phyloP scores from a whole-genome alignment of 2,888 invertebrate species.

The Perizoma affinitatum region DNA sequence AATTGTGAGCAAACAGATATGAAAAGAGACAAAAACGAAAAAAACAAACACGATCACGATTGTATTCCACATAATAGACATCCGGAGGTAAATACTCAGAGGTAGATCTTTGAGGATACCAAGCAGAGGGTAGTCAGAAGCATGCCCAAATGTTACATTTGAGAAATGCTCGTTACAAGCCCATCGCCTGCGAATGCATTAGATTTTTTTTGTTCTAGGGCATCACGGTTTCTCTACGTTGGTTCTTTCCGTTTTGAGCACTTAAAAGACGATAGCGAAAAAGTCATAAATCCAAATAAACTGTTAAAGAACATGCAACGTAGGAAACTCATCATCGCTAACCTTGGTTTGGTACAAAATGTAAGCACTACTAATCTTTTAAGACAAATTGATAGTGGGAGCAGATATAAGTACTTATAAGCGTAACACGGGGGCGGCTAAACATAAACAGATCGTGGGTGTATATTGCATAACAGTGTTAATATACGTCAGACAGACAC shows the following conservation, averaged over 20 bases:
- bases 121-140: too few relatives aligned
- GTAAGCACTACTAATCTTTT: conserved; percentile 22
- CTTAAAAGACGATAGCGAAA: background rate
- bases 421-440: conserved; percentile 36
- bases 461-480: conserved; percentile 30
- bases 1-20: background rate
- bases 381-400: conserved; percentile 21
- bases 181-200: too few relatives aligned
- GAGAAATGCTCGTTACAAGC: too few relatives aligned
- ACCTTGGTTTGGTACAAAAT: conserved; percentile 1
- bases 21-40: background rate
- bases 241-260: too few relatives aligned
- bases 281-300: background rate
- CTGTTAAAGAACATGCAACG: conserved; percentile 7
- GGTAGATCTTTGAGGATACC: too few relatives aligned
- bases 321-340: background rate
- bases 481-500: conserved; percentile 3
- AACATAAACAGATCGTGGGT: conserved; percentile 48
- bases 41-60: too few relatives aligned
- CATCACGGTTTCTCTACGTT: too few relatives aligned
- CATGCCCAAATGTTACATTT: too few relatives aligned
- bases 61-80: too few relatives aligned
- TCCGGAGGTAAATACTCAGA: too few relatives aligned
- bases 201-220: too few relatives aligned
- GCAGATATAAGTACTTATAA: conserved; percentile 29